Evolutionary conservation across 2,113 vertebrate genomes (phyloP).

Genomic region (Eudyptes chrysolophus): DNA sequence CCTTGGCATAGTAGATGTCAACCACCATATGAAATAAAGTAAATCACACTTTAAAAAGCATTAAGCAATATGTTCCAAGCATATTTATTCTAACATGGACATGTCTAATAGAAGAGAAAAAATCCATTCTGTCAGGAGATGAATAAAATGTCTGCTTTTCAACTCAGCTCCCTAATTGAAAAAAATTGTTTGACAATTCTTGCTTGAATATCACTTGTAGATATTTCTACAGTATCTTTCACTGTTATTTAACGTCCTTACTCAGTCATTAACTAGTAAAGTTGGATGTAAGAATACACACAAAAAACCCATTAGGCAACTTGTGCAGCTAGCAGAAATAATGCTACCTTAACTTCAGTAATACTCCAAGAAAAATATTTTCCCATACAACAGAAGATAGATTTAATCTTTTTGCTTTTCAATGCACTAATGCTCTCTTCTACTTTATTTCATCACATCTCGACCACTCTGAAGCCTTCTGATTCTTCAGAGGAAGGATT

Average conservation of each 20-base stretch:
- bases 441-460: constrained; percentile 42
- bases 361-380: constrained; percentile 1
- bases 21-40: neutral
- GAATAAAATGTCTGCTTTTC: neutral
- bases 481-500: constrained; percentile 55
- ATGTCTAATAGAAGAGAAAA: neutral
- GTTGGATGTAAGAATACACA: neutral
- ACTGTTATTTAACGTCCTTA: neutral
- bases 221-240: neutral
- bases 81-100: neutral
- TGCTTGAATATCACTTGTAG: neutral
- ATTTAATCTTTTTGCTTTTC: constrained; percentile 40
- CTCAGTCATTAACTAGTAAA: neutral
- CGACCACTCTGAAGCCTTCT: constrained; percentile 25
- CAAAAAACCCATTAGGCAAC: neutral
- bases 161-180: neutral
- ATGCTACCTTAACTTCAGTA: neutral
- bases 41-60: neutral
- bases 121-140: neutral
- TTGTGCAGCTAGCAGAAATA: neutral
- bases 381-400: neutral
- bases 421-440: neutral
- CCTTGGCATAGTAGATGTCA: neutral
- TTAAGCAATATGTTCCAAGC: neutral
- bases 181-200: neutral